These are phyloP conservation scores for Bombus balteatus DNA, from an alignment of 1,140 invertebrate genomes.

Conservation along the genomic window DNA sequence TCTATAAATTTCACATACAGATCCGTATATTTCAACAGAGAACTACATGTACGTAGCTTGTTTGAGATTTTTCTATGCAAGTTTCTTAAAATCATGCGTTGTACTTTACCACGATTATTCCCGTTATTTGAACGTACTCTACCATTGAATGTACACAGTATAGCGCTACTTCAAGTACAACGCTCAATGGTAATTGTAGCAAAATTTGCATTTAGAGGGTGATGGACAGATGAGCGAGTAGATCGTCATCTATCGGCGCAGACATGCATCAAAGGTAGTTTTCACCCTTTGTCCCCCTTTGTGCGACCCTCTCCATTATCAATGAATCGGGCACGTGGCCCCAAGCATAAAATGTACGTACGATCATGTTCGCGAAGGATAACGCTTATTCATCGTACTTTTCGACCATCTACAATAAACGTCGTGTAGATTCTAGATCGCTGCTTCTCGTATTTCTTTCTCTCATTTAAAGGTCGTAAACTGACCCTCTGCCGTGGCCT, in stretches of 20 bases:
- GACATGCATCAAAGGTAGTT: constrained; percentile 43
- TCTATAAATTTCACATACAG: not conserved
- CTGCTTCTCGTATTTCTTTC: constrained; percentile 4
- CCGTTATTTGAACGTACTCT: no score
- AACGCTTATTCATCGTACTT: constrained; percentile 8
- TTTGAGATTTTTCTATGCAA: not conserved
- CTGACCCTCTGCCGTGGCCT: not conserved
- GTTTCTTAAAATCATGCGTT: not conserved
- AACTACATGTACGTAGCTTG: not conserved
- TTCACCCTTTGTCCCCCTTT: constrained; percentile 23
- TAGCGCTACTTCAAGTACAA: no score
- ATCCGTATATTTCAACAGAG: not conserved
- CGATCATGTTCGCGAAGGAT: constrained; percentile 3
- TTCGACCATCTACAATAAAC: not conserved
- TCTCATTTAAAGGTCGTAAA: constrained; percentile 23
- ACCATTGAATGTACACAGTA: accelerated
- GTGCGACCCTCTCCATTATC: constrained; percentile 2
- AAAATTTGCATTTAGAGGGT: constrained; percentile 14
- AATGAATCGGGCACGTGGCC: constrained; percentile 53
- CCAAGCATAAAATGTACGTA: not conserved
- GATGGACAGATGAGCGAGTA: constrained; percentile 37
- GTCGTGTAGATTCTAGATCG: not conserved
- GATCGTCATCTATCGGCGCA: constrained; percentile 23
- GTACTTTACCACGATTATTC: no score
- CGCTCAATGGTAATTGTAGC: not conserved